These are phyloP conservation scores for Sebastes variabilis DNA, from an alignment of 2,797 vertebrate genomes.

Conservation along the genomic window DNA sequence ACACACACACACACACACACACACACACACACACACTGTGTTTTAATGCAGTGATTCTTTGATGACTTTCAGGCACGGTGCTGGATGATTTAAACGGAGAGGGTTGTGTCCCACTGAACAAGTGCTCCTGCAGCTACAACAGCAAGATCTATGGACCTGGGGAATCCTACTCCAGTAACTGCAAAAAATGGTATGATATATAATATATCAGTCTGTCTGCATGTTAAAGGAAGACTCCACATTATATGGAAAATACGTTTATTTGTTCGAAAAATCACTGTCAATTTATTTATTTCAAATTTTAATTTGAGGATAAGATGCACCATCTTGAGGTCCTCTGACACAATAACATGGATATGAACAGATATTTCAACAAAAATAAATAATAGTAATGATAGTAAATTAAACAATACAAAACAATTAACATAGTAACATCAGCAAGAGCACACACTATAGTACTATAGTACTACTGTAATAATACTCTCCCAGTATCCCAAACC, in stretches of 20 bases:
- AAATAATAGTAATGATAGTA: neutral
- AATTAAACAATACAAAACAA: neutral
- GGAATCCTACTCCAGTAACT: conserved; percentile 64
- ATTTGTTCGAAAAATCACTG: neutral
- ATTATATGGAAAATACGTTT: neutral
- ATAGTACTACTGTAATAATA: too few species aligned
- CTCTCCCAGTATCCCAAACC: too few species aligned
- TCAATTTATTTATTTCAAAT: neutral
- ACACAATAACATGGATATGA: too few species aligned
- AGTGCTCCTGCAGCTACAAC: conserved; percentile 74
- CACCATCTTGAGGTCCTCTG: too few species aligned
- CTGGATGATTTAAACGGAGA: conserved; percentile 71
- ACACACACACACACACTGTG: neutral
- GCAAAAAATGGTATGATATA: conserved; percentile 70
- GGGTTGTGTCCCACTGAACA: conserved; percentile 64
- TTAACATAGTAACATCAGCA: neutral
- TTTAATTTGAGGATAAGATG: neutral
- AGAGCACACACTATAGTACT: neutral
- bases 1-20: neutral
- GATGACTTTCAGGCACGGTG: conserved; percentile 63
- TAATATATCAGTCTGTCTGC: neutral
- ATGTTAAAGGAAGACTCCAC: neutral
- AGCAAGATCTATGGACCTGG: conserved; percentile 64
- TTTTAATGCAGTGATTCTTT: neutral
- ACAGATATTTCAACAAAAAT: neutral